A percentile compares a stretch with the other conserved stretches of the same genome.
phyloP scores from a whole-genome alignment of 2,113 vertebrate genomes.

The Tautogolabrus adspersus region DNA sequence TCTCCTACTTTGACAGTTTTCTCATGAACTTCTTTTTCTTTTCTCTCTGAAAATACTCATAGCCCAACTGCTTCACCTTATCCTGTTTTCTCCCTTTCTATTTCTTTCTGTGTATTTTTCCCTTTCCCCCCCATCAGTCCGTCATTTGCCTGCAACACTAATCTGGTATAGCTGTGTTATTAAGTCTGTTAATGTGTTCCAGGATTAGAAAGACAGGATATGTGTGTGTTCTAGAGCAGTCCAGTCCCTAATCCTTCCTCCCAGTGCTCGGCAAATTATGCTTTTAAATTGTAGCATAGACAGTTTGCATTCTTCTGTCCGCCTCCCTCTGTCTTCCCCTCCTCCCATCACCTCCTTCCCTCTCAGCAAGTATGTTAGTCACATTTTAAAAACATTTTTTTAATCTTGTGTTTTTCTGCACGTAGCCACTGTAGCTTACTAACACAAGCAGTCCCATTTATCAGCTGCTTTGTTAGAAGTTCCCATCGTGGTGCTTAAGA shows the following conservation, averaged over 20 bases:
- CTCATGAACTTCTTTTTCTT: not conserved
- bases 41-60: not conserved
- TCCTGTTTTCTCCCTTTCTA: not conserved
- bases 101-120: constrained; percentile 17
- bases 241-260: constrained; percentile 62
- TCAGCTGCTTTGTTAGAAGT: constrained; percentile 56
- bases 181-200: constrained; percentile 73
- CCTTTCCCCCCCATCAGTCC: constrained; percentile 26
- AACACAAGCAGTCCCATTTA: constrained; percentile 47
- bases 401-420: constrained; percentile 36
- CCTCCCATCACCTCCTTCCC: constrained; percentile 38
- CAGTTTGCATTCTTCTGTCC: constrained; percentile 51
- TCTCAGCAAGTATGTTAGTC: constrained; percentile 46
- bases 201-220: constrained; percentile 72
- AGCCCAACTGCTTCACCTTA: constrained; percentile 36
- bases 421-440: constrained; percentile 34
- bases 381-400: constrained; percentile 52
- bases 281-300: constrained; percentile 58
- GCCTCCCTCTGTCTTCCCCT: not conserved
- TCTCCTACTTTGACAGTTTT: not conserved
- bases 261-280: constrained; percentile 54
- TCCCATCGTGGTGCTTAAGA: constrained; percentile 36
- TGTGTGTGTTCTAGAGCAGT: constrained; percentile 43
- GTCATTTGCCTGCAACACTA: constrained; percentile 66
- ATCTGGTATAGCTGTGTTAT: constrained; percentile 77